Percentiles rank a stretch among this genome's conserved stretches.
Evolutionary conservation across 2,113 vertebrate genomes (phyloP).

Genomic region (Chascanopsetta lugubris): DNA sequence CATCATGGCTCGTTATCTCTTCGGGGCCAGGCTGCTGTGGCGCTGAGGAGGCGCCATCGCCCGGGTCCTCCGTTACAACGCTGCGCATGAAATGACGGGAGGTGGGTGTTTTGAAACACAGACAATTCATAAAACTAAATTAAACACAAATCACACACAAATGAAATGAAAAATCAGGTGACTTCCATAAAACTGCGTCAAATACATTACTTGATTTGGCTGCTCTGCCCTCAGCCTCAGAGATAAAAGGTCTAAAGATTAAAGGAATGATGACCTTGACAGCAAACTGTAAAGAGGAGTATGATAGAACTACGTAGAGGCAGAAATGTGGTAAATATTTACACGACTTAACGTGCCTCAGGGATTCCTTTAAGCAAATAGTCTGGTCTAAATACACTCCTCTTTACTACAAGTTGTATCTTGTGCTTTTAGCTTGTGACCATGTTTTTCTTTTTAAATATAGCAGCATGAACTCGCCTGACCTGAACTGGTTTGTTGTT

Average conservation of each 20-base stretch:
- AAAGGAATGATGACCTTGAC: background rate
- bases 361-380: background rate
- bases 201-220: background rate
- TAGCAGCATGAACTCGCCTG: background rate
- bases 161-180: background rate
- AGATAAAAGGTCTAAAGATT: background rate
- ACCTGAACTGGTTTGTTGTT: too few species aligned
- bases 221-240: background rate
- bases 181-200: background rate
- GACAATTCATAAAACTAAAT: too few species aligned
- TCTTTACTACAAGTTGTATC: background rate
- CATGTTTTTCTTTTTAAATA: background rate
- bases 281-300: background rate
- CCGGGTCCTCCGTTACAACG: slow-evolving; percentile 17
- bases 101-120: too few species aligned
- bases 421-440: background rate
- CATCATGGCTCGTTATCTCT: background rate
- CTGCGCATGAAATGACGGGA: slow-evolving; percentile 35
- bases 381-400: background rate
- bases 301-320: background rate
- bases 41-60: background rate
- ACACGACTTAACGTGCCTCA: too few species aligned
- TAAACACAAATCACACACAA: too few species aligned
- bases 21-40: slow-evolving; percentile 1
- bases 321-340: background rate